Base-by-base conservation (phyloP, 1,140 invertebrate genomes). In the Tetramorium parvispinum region DNA sequence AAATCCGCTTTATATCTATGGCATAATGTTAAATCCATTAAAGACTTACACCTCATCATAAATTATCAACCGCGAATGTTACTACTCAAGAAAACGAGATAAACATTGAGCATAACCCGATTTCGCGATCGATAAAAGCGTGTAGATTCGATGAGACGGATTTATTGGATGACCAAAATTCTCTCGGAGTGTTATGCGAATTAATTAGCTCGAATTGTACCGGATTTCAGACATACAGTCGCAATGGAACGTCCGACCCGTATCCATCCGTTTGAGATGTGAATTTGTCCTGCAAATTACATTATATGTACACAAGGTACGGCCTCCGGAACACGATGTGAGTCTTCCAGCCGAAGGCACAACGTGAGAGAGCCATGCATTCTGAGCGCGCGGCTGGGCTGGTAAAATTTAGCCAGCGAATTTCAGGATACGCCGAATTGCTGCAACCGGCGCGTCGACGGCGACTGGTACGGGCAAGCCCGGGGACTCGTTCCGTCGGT, bases 211-310 rank as follows among this genome's bases (percentile, higher is more conserved):
- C 59, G 3, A 53, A 21, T 49, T 24, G 16, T 18, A 24, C 55
- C 24, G 18, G 3, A 65, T 32, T 65, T 81, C 16, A 68, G 49
- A 24, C 65, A 70, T 55, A 51, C 49, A 27, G 21, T 43, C 21
- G 78, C 78, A 81, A 81, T 55, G 53, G 70, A 81, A 40, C 21
- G 18, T 11, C 37, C 21, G 5, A 21, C n/a, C 61, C 3, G 18
- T 43, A 43, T 57, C 63, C 13, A 11, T 68, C 32, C 16, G 70
- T 75, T 68, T 86, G 85, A 85, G 89, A 76, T 87, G 78, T 65
- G 79, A 85, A 77, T 61, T 68, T 71, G 73, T 24, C 53, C 32
- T 27, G 55, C 27, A 85, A 88, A 91, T 91, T 87, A 87, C 77
- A 66, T 77, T 76, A 82, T 76, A 82, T 65, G 70, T 68, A 73